These are phyloP conservation scores for Scophthalmus maximus DNA, from an alignment of 2,113 vertebrate species.

Conservation along the genomic window DNA sequence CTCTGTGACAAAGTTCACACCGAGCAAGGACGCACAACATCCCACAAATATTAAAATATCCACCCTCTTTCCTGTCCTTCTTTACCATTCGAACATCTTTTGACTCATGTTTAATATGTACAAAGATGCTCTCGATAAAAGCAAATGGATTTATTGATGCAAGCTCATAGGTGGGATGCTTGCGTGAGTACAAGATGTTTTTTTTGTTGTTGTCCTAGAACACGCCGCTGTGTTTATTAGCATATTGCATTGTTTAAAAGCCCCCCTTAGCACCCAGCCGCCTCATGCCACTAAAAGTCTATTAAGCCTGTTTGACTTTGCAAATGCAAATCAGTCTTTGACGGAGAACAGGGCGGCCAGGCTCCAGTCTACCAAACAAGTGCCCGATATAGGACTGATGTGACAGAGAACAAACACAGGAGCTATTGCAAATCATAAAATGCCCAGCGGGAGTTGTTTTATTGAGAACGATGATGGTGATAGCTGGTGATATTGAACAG, in stretches of 20 bases:
- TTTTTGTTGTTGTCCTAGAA: slow-evolving; percentile 45
- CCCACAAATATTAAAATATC: not conserved
- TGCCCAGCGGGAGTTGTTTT: slow-evolving; percentile 19
- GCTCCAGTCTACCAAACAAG: slow-evolving; percentile 32
- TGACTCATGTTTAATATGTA: not conserved
- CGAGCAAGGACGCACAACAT: not conserved
- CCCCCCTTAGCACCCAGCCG: slow-evolving; percentile 14
- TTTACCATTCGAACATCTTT: not conserved
- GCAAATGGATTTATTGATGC: slow-evolving; percentile 10
- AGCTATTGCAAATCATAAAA: slow-evolving; percentile 36
- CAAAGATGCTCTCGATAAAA: not conserved
- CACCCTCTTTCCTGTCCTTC: not conserved
- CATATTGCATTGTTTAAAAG: slow-evolving; percentile 66
- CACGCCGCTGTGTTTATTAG: slow-evolving; percentile 56
- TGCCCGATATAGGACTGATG: slow-evolving; percentile 41
- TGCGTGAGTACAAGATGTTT: not conserved
- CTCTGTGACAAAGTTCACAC: not conserved
- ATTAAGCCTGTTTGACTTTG: slow-evolving; percentile 74
- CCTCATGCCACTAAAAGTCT: slow-evolving; percentile 69
- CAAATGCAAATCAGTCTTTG: slow-evolving; percentile 66
- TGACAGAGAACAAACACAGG: slow-evolving; percentile 42
- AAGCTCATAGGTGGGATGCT: not conserved
- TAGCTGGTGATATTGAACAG: slow-evolving; percentile 17
- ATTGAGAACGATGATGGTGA: slow-evolving; percentile 31
- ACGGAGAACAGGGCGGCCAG: slow-evolving; percentile 23